Evolutionary conservation across 2,888 invertebrate species (phyloP).

Genomic region (Calameuta filiformis): DNA sequence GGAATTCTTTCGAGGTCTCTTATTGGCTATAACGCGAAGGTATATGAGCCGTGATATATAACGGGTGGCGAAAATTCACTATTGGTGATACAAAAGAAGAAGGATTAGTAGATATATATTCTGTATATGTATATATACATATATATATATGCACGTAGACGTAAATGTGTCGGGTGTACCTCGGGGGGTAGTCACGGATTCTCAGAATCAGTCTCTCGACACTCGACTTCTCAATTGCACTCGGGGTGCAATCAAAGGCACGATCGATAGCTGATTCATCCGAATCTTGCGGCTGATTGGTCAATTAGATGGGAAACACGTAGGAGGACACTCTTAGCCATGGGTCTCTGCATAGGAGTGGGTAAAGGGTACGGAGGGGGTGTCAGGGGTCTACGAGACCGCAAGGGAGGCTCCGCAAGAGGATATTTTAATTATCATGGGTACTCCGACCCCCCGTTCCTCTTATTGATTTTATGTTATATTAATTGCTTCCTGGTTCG

Average conservation of each 20-base stretch:
- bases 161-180: no score
- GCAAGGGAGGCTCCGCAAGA: slow-evolving; percentile 35
- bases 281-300: slow-evolving; percentile 63
- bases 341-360: background rate
- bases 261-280: slow-evolving; percentile 62
- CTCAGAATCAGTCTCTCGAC: slow-evolving; percentile 19
- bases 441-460: slow-evolving; percentile 39
- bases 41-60: no score
- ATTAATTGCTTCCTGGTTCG: slow-evolving; percentile 59
- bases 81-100: no score
- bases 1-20: no score
- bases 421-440: slow-evolving; percentile 65
- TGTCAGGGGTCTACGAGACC: background rate
- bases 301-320: slow-evolving; percentile 65
- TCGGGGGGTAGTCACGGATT: background rate
- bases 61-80: no score
- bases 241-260: slow-evolving; percentile 51
- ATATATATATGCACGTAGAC: no score
- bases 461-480: slow-evolving; percentile 53
- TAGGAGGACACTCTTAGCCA: slow-evolving; percentile 38
- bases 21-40: no score
- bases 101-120: no score
- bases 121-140: no score
- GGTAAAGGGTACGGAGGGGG: background rate
- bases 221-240: slow-evolving; percentile 25